phyloP scores from a whole-genome alignment of 2,888 invertebrate species.

The Neoscelio sp. region DNA sequence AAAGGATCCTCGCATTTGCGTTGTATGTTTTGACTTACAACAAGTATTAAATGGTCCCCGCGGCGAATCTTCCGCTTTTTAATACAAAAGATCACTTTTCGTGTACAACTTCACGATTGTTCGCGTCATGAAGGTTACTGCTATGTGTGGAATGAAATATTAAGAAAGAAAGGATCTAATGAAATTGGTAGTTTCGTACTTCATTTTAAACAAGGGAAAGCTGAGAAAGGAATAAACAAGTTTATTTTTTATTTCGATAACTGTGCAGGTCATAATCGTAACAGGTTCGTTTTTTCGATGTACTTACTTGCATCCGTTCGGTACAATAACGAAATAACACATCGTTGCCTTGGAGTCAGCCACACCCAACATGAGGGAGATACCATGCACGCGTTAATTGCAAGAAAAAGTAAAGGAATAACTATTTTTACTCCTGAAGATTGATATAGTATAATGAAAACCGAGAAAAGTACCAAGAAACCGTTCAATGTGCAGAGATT shows the following conservation, averaged over 20 bases:
- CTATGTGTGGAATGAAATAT: slow-evolving; percentile 72
- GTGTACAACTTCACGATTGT: slow-evolving; percentile 68
- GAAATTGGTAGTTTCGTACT: slow-evolving; percentile 69
- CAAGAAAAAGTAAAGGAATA: slow-evolving; percentile 54
- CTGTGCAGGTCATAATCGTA: slow-evolving; percentile 72
- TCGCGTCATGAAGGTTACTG: slow-evolving; percentile 66
- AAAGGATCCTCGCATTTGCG: no score
- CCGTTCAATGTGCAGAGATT: slow-evolving; percentile 44
- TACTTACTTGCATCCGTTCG: slow-evolving; percentile 67
- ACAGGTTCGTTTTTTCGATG: slow-evolving; percentile 70
- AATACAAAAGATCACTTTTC: slow-evolving; percentile 61
- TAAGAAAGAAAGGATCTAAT: slow-evolving; percentile 70
- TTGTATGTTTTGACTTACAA: slow-evolving; percentile 24
- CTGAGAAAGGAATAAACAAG: slow-evolving; percentile 59
- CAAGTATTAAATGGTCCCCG: slow-evolving; percentile 20
- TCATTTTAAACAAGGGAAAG: slow-evolving; percentile 44
- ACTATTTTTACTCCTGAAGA: slow-evolving; percentile 60
- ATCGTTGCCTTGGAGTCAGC: slow-evolving; percentile 71
- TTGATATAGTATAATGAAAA: slow-evolving; percentile 46
- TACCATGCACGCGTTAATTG: slow-evolving; percentile 71
- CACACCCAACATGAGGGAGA: slow-evolving; percentile 72
- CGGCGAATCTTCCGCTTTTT: slow-evolving; percentile 39
- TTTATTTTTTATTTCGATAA: slow-evolving; percentile 75
- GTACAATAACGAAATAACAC: slow-evolving; percentile 69
- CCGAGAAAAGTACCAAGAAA: slow-evolving; percentile 33